Evolutionary conservation across 2,888 invertebrate genomes (phyloP).

Genomic region (Luperina nickerlii): DNA sequence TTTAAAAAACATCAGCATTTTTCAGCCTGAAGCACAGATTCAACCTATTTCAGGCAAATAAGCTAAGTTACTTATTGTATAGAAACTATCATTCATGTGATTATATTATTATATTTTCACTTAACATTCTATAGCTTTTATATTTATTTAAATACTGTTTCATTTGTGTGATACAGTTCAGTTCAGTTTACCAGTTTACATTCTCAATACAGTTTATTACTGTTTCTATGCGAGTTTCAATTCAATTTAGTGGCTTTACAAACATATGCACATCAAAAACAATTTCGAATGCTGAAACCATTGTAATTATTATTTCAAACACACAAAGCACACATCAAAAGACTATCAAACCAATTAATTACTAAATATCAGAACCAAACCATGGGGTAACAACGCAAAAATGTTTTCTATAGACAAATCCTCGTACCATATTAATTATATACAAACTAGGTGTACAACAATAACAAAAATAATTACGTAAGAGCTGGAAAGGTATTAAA

Average conservation of each 20-base stretch:
- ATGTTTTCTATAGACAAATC: slow-evolving; percentile 37
- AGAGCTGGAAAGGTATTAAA: slow-evolving; percentile 56
- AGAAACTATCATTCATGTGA: too few relatives aligned
- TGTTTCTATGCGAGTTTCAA: neutral
- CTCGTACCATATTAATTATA: slow-evolving; percentile 54
- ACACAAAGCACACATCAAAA: slow-evolving; percentile 42
- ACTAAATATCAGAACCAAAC: slow-evolving; percentile 47
- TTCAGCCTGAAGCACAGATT: too few relatives aligned
- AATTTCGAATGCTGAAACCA: slow-evolving; percentile 14
- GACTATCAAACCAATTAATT: slow-evolving; percentile 47
- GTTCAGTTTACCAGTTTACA: neutral
- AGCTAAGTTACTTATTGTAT: too few relatives aligned
- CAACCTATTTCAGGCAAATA: too few relatives aligned
- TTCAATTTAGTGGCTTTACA: neutral
- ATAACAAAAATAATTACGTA: slow-evolving; percentile 66
- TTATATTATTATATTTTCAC: too few relatives aligned
- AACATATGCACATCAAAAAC: slow-evolving; percentile 24
- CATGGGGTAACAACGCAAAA: slow-evolving; percentile 36
- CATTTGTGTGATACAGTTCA: neutral
- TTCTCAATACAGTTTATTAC: neutral
- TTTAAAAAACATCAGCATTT: neutral
- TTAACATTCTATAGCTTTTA: neutral
- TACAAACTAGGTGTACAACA: slow-evolving; percentile 55
- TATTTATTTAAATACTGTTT: too few relatives aligned
- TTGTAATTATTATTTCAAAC: slow-evolving; percentile 43